Evolutionary conservation across 2,113 vertebrate species (phyloP), one percentile per base, ranked within the genome.

Genomic region (Hippocampus guttulatus): DNA sequence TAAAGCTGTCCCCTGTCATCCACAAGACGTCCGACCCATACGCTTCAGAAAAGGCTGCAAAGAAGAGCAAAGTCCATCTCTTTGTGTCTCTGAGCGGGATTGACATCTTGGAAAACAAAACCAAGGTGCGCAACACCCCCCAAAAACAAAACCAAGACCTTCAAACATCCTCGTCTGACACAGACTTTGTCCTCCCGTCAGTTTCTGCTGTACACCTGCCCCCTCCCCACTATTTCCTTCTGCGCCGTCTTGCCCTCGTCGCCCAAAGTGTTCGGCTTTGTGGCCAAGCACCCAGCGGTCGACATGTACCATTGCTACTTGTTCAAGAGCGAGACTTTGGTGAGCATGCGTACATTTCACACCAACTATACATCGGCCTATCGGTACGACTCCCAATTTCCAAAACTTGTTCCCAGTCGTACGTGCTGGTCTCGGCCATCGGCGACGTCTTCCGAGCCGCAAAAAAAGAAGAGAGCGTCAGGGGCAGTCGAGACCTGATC

Each of bases 71-170:
- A 76, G 88, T 89, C 27, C 76, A 87, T 9, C 61, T 93, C 58
- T 92, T 91, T 71, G 61, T 92, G 62, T 87, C 89, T 0, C 45
- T 62, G 30, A 88, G 75, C 23, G 88, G 83, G 47, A 82, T 92
- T 3, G 92, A 93, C 82, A 77, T 93, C 52, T 77, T 93, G 75
- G 91, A 93, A 75, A 74, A 88, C 69, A 90, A 92, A 79, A 91
- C 92, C 11, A 93, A 91, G 89, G 92, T 92, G 20, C 20, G 76
- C 54, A 25, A 18, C 38, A 40, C 20, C 9, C 5, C 45, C 45
- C 0, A 38, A 14, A 12, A 33, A 33, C 23, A 14, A 12, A 33
- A 33, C 23, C 1, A 9, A 41, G 52, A 54, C 14, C 7, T 69
- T 8, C 14, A 38, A 38, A 12, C 33, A 57, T 58, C 21, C 54